Evolutionary conservation across 2,797 vertebrate genomes (phyloP), one percentile per base, ranked within the genome.

Genomic region (Ptychobarbus kaznakovi): DNA sequence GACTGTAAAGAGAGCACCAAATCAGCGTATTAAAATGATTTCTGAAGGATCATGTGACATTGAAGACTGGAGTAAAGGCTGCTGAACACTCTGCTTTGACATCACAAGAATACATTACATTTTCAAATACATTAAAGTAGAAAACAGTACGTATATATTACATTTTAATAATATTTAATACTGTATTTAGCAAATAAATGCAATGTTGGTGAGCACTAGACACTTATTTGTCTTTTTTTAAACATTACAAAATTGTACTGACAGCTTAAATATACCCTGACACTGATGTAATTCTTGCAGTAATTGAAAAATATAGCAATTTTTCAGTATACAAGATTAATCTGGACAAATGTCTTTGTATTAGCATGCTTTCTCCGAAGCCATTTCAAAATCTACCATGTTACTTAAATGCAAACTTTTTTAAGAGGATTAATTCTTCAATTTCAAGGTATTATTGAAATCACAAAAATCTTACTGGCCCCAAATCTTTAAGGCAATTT

Each of bases 291-390:
- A 25, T 61, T 25, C 56, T 58, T 12, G 22, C 22, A 0, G 10
- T 58, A 12, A 58, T 25, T n/a, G 56, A 12, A 61, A 63, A 15
- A 28, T 63, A 28, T 28, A 22, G 35, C 32, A 68, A 68, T 38
- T 68, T 20, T 11, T 69, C 18, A 69, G 35, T 4, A 22, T 22
- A 40, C 38, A 40, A 40, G 9, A 69, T 69, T 40, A 40, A 40
- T 69, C 38, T 40, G 18, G 20, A 80, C 79, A n/a, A n/a, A 63
- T 16, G n/a, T 65, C 49, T 56, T 6, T 76, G 28, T 76, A 76
- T 25, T 7, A 46, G 70, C 70, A 46, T 38, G 5, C 12, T 63
- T 28, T 2, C 58, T 28, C 25, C 4, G 12, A 63, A 63, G 58
- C n/a, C n/a, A 61, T 61, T 63, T 63, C 58, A 61, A 15, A 49